A percentile compares a stretch with the other conserved stretches of the same genome.
phyloP scores from a whole-genome alignment of 2,113 vertebrate species.

The Oxyruncus cristatus region DNA sequence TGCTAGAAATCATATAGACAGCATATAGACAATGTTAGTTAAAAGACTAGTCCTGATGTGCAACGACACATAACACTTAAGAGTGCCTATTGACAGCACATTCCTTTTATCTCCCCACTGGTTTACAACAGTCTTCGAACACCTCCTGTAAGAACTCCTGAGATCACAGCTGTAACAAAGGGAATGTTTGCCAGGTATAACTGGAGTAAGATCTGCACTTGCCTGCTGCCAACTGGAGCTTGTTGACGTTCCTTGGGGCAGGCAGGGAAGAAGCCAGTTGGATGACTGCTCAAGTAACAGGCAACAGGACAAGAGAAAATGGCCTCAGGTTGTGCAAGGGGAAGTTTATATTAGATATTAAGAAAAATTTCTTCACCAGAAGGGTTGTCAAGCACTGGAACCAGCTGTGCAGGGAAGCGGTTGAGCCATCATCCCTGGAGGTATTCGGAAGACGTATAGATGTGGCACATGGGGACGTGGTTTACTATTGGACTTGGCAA shows the following conservation, averaged over 20 bases:
- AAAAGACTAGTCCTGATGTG: neutral
- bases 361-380: neutral
- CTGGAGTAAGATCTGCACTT: neutral
- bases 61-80: neutral
- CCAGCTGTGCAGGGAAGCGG: neutral
- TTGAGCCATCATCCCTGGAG: neutral
- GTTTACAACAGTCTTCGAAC: neutral
- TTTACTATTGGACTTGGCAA: neutral
- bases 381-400: neutral
- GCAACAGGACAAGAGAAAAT: neutral
- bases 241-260: neutral
- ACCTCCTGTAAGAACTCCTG: neutral
- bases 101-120: neutral
- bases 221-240: neutral
- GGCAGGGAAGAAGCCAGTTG: neutral
- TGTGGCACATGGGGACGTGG: too few relatives aligned
- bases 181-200: neutral
- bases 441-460: neutral
- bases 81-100: neutral
- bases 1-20: neutral
- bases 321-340: accelerated
- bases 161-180: neutral
- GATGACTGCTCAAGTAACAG: neutral
- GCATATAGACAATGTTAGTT: neutral
- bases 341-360: neutral